Base-by-base conservation (phyloP, 2,797 vertebrate species). In the Pipistrellus pipistrellus region DNA sequence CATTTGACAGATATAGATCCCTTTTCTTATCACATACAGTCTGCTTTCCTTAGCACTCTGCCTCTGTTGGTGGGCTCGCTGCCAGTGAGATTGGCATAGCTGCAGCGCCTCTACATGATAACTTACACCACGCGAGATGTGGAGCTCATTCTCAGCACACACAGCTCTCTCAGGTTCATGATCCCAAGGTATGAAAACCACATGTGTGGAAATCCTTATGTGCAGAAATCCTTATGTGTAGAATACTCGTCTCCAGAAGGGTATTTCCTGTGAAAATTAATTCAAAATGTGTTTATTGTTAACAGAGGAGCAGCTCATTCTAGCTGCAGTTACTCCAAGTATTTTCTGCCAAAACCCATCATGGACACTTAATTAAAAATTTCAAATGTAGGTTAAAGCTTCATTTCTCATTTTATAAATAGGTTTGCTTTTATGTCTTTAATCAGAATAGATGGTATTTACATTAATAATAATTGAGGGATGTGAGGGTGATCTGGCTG, bases 281-380 rank as follows among this genome's bases (percentile, higher is more conserved):
- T 95, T 91, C 94, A 97, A 97, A 96, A 95, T 93, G 73, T 98
- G 93, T 97, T 92, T 97, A 20, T 95, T 97, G 88, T 97, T 97
- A 95, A 97, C 48, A 73, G 44, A 77, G 41, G 84, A 73, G 53
- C 32, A 91, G 38, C 41, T 93, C 88, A 77, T 92, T 84, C 69
- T 55, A 84, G 53, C 27, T 72, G 14, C 6, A 89, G 23, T 20
- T 41, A 76, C 27, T 84, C 85, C 13, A 85, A 51, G 32, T 35
- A 62, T 72, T 90, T 94, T 80, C 59, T 77, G 53, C 76, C 62
- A 55, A 88, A 92, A 72, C 21, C 15, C 21, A 1, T 35, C 38
- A 35, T 41, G n/a, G 17, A 44, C 23, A 77, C 20, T 46, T 83
- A 55, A 53, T 59, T 59, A 86, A 53, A 57, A 71, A 44, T 57